phyloP scores from a whole-genome alignment of 2,797 vertebrate species.

The Choloepus didactylus region DNA sequence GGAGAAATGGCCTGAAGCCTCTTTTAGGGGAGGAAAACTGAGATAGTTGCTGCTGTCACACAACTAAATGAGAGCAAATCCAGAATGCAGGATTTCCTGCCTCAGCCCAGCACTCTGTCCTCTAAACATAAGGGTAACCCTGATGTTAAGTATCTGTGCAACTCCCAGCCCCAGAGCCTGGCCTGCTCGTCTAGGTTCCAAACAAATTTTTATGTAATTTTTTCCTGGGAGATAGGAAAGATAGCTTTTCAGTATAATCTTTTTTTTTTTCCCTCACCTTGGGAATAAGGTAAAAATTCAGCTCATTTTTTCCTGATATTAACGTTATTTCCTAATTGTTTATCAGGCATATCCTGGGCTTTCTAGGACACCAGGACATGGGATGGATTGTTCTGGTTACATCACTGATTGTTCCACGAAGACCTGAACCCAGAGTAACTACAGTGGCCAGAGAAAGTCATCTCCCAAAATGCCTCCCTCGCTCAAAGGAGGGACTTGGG shows the following conservation, averaged over 20 bases:
- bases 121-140: neutral
- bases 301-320: slow-evolving; percentile 24
- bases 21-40: slow-evolving; percentile 24
- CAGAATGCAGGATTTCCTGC: neutral
- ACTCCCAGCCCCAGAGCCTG: neutral
- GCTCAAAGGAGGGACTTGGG: neutral
- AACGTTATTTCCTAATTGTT: slow-evolving; percentile 33
- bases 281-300: slow-evolving; percentile 42
- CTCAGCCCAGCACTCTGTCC: neutral
- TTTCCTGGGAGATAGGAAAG: neutral
- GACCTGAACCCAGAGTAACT: neutral
- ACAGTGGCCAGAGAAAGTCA: neutral
- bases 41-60: neutral
- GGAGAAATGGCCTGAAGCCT: neutral
- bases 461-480: neutral
- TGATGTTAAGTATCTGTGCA: neutral
- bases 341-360: slow-evolving; percentile 26
- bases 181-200: neutral
- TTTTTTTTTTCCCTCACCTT: neutral
- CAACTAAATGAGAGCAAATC: neutral
- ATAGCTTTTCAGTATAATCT: neutral
- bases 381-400: neutral
- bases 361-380: slow-evolving; percentile 8
- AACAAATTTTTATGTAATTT: neutral
- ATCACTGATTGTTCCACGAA: neutral